phyloP scores from a whole-genome alignment of 2,888 invertebrate genomes.

The Polyommatus iphigenia region DNA sequence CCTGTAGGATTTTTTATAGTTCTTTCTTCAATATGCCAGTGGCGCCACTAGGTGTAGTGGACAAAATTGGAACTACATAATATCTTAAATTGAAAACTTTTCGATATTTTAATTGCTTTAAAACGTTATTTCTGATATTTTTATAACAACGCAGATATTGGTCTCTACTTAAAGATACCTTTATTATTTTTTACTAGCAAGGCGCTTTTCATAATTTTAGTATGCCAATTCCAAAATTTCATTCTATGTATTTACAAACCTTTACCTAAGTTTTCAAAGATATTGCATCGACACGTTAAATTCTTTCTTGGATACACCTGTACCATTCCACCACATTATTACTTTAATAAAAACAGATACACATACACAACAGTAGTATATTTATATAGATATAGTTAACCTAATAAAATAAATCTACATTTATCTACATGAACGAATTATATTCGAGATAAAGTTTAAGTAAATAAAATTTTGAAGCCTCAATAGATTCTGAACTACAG shows the following conservation, averaged over 20 bases:
- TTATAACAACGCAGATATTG: neutral
- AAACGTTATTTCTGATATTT: neutral
- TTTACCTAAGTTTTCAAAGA: neutral
- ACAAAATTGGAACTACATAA: neutral
- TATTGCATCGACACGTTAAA: neutral
- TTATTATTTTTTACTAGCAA: neutral
- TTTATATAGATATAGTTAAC: neutral
- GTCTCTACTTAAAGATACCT: neutral
- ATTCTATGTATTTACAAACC: neutral
- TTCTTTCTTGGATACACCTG: neutral
- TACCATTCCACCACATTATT: conserved; percentile 5
- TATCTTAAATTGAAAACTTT: neutral
- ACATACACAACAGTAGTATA: conserved; percentile 13
- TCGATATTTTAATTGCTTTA: neutral
- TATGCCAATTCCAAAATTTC: neutral
- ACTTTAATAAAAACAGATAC: neutral
- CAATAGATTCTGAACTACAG: neutral
- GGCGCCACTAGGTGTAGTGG: neutral
- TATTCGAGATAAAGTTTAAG: conserved; percentile 15
- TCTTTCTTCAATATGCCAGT: neutral
- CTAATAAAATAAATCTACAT: neutral
- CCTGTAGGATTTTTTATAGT: neutral
- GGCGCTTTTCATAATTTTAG: neutral
- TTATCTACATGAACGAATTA: neutral
- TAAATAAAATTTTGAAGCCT: conserved; percentile 12